Base-by-base conservation (phyloP, 2,113 vertebrate species). In the Nothoprocta pentlandii region DNA sequence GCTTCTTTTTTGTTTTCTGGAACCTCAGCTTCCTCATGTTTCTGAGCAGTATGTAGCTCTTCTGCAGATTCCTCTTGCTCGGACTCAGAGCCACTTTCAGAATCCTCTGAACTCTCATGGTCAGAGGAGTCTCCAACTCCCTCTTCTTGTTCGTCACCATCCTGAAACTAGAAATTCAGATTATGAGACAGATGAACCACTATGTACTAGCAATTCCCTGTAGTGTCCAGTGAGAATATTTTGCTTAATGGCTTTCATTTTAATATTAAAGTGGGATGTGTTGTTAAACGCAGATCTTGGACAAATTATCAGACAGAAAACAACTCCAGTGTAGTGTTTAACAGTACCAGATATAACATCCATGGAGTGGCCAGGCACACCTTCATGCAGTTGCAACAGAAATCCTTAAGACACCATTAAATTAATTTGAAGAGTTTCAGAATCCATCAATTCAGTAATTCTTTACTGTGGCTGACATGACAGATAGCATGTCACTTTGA, bases 81-180 rank as follows among this genome's bases (percentile, higher is more conserved):
- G 1, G 97, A 98, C 54, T 98, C 98, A 68, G 95, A 97, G 67
- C 97, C 95, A 22, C 90, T 98, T 87, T 97, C 97, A 3, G 98
- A 98, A 53, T 98, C 97, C 61, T 98, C 97, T 76, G 98, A 97
- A 95, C 97, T 98, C 81, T 98, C 97, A 46, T 90, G 93, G 36
- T 97, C 97, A 90, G 97, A 97, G 58, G 97, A 97, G 51, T 97
- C 97, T 85, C 97, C 96, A 41, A 64, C 94, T 46, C 90, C 89
- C 3, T 97, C 96, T 2, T 95, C 95, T 59, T 95, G 87, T 30
- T 97, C 97, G 68, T 98, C 97, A 69, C 82, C 83, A 76, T 98
- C 97, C 85, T 98, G 98, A 90, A 96, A 95, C 98, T 98, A 86
- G 47, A 97, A 97, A 63, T 63, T 86, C 89, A 92, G 77, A 76